These are phyloP conservation scores for Chelonus insularis DNA, from an alignment of 1,140 invertebrate species.

Conservation along the genomic window DNA sequence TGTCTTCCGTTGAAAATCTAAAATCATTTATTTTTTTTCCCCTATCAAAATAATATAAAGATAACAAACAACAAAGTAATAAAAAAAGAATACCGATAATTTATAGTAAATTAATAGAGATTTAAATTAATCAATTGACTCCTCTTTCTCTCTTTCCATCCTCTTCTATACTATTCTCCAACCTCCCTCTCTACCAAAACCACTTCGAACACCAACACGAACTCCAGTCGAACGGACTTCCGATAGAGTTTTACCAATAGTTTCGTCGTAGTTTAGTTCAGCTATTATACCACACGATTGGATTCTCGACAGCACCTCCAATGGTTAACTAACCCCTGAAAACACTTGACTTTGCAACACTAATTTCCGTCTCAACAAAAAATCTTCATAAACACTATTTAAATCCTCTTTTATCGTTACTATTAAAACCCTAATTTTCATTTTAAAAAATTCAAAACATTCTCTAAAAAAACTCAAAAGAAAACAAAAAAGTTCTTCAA, in stretches of 20 bases:
- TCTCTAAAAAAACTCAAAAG: too few relatives aligned
- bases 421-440: too few relatives aligned
- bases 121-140: conserved; percentile 32
- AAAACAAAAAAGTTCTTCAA: too few relatives aligned
- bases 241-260: conserved; percentile 34
- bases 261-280: conserved; percentile 37
- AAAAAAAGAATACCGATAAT: too few relatives aligned
- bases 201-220: conserved; percentile 4
- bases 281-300: conserved; percentile 42
- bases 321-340: conserved; percentile 36
- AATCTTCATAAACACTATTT: background rate
- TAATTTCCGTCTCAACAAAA: background rate
- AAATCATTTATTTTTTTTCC: conserved; percentile 6
- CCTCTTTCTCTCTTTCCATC: too few relatives aligned
- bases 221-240: conserved; percentile 1
- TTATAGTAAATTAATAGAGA: too few relatives aligned
- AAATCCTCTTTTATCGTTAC: too few relatives aligned
- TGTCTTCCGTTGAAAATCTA: background rate
- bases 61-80: too few relatives aligned
- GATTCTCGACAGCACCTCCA: conserved; percentile 34
- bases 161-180: too few relatives aligned
- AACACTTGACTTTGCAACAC: conserved; percentile 29
- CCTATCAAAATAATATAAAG: background rate
- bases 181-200: background rate
- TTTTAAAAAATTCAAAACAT: too few relatives aligned